phyloP scores from a whole-genome alignment of 2,888 invertebrate species.

The Neuroscelio doddi region DNA sequence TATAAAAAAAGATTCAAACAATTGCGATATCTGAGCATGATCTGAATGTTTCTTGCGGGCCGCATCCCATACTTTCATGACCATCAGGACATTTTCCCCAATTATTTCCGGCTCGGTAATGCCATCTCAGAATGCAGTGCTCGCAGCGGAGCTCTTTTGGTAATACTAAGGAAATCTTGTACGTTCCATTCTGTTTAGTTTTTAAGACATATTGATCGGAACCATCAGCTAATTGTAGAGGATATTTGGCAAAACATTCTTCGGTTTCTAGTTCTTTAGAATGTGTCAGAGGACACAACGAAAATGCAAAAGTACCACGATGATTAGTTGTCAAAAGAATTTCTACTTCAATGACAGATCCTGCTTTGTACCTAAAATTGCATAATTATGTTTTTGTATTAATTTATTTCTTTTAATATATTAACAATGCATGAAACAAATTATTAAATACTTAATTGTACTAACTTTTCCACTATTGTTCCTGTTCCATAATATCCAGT shows the following conservation, averaged over 20 bases:
- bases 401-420: too few relatives aligned
- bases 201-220: constrained; percentile 19
- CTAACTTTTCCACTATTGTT: constrained; percentile 71
- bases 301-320: constrained; percentile 11
- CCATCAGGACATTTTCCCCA: constrained; percentile 71
- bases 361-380: constrained; percentile 19
- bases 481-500: constrained; percentile 74
- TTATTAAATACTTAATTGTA: too few relatives aligned
- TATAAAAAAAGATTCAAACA: background rate
- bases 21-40: constrained; percentile 72
- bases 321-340: constrained; percentile 21
- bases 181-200: too few relatives aligned
- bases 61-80: constrained; percentile 70
- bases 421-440: too few relatives aligned
- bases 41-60: constrained; percentile 73
- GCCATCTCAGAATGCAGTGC: constrained; percentile 76
- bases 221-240: too few relatives aligned
- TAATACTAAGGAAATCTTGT: too few relatives aligned
- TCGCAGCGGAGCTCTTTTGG: constrained; percentile 72
- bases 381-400: constrained; percentile 2
- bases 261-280: constrained; percentile 21
- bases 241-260: too few relatives aligned
- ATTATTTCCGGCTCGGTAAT: constrained; percentile 73
- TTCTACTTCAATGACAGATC: constrained; percentile 2
- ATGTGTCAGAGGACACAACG: constrained; percentile 17